Percentiles rank a stretch among this genome's conserved stretches.
These are phyloP conservation scores for Petaurus breviceps DNA, from an alignment of 2,113 vertebrate species.

Conservation along the genomic window DNA sequence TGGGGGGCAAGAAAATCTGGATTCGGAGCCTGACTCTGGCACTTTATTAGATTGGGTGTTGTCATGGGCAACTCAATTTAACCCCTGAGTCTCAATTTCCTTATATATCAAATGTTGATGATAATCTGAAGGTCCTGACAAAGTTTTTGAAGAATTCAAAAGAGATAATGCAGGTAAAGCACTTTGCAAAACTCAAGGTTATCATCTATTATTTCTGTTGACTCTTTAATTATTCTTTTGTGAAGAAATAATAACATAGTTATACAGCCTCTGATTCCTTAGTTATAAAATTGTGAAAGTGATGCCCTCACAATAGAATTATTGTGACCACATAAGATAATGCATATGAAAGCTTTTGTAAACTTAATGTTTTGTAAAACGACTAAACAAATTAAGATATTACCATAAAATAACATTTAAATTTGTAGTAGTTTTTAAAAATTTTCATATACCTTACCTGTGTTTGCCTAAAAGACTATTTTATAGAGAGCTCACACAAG, in stretches of 20 bases:
- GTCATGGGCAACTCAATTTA: not conserved
- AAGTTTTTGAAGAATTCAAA: not conserved
- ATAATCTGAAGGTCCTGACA: not conserved
- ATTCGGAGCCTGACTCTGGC: not conserved
- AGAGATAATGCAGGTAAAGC: not conserved
- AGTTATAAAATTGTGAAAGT: not conserved
- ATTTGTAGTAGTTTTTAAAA: not conserved
- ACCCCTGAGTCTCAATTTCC: too few relatives aligned
- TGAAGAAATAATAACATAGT: not conserved
- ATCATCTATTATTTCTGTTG: not conserved
- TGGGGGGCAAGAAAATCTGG: not conserved
- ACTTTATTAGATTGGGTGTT: not conserved
- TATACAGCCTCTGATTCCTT: not conserved
- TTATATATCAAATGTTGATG: not conserved
- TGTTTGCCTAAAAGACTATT: too few relatives aligned
- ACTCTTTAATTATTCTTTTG: not conserved
- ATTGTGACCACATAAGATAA: not conserved
- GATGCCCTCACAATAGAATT: not conserved
- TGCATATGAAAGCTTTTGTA: not conserved
- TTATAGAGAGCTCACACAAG: too few relatives aligned
- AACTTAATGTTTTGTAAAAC: not conserved
- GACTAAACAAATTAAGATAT: not conserved
- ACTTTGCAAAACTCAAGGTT: not conserved
- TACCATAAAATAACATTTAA: not conserved
- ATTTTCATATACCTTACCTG: not conserved